These are phyloP conservation scores for Harpagus bidentatus DNA, from an alignment of 2,113 vertebrate species.

Conservation along the genomic window DNA sequence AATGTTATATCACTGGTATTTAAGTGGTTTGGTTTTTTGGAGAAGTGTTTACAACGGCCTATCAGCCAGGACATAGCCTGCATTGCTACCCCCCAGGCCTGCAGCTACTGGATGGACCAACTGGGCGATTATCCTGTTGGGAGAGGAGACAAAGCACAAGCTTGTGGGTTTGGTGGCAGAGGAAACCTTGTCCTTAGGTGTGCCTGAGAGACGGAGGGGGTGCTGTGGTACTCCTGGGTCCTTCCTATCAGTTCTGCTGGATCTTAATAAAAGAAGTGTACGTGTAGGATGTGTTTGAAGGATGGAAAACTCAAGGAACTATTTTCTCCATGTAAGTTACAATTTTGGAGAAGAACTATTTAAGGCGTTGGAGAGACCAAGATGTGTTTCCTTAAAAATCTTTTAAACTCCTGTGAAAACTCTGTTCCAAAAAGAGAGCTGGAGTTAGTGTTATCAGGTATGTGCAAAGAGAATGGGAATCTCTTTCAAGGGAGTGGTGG, in stretches of 20 bases:
- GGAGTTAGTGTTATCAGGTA: background rate
- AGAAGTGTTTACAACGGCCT: background rate
- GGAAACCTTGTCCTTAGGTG: background rate
- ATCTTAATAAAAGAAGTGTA: background rate
- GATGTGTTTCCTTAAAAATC: background rate
- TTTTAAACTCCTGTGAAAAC: background rate
- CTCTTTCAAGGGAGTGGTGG: background rate
- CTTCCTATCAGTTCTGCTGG: background rate
- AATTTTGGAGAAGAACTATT: background rate
- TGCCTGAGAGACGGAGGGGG: background rate
- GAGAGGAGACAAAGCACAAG: background rate
- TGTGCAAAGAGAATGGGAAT: background rate
- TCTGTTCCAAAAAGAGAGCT: background rate
- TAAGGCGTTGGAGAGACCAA: background rate
- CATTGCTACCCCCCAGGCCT: background rate
- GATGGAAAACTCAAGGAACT: background rate
- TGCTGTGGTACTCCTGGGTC: background rate
- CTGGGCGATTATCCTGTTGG: rapidly evolving
- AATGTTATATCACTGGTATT: background rate
- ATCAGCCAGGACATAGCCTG: background rate
- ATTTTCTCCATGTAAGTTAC: background rate
- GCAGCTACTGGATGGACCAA: background rate
- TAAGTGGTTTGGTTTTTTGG: background rate
- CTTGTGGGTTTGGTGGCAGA: background rate
- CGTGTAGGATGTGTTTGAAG: background rate